Percentiles rank a stretch among this genome's conserved stretches.
Conservation (phyloP, 2,888 invertebrate genomes). For the Portevinia maculata region DNA sequence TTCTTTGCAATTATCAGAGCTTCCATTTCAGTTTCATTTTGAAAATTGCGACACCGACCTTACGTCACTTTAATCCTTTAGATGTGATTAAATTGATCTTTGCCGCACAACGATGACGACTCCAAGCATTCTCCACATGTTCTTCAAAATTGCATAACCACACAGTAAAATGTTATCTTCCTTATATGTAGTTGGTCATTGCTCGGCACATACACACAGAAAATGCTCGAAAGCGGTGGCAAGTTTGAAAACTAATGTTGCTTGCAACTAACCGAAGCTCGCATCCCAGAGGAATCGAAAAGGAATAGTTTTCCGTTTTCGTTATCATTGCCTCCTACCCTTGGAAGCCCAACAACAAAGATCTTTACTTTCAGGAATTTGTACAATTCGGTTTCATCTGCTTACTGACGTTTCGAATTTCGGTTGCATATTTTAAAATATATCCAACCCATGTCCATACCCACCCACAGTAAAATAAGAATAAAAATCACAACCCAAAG, state of each 20-base stretch:
- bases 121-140: conserved; percentile 25
- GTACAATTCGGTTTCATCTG: conserved; percentile 48
- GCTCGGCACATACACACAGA: background rate
- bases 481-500: background rate
- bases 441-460: background rate
- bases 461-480: conserved; percentile 26
- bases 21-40: background rate
- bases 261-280: conserved; percentile 13
- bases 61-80: conserved; percentile 15
- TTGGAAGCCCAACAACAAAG: background rate
- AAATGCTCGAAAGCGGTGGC: background rate
- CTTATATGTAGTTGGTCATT: conserved; percentile 2
- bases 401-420: conserved; percentile 32
- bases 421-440: conserved; percentile 35
- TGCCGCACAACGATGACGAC: background rate
- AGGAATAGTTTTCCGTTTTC: conserved; percentile 22
- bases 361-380: background rate
- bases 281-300: background rate
- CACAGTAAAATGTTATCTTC: background rate
- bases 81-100: conserved; percentile 43
- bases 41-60: conserved; percentile 2
- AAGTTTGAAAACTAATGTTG: conserved; percentile 14
- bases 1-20: background rate
- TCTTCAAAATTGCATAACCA: conserved; percentile 33
- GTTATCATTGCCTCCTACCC: conserved; percentile 6